Conservation (phyloP, 2,888 invertebrate genomes). For the Meloe dianella region DNA sequence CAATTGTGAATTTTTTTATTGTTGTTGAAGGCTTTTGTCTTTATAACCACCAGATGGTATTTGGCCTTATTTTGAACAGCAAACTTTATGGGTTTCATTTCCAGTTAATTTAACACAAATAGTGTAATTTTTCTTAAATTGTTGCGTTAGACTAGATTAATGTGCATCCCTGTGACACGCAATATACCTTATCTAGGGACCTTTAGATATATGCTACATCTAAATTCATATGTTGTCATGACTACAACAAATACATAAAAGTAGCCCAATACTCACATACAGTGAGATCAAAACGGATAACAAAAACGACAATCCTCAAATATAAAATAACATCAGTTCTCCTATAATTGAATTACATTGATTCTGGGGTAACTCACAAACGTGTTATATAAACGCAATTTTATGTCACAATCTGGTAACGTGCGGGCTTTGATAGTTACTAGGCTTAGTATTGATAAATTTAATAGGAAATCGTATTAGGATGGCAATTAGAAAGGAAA, state of each 20-base stretch:
- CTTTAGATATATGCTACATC: too few species aligned
- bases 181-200: too few species aligned
- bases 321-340: neutral
- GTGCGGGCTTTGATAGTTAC: neutral
- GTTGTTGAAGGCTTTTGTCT: too few species aligned
- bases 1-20: too few species aligned
- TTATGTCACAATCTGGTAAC: neutral
- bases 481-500: neutral
- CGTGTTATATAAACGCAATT: neutral
- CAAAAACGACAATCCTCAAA: neutral
- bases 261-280: too few species aligned
- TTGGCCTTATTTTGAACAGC: too few species aligned
- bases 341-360: neutral
- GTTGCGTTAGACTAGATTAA: too few species aligned
- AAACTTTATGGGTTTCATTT: too few species aligned
- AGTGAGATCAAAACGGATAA: neutral
- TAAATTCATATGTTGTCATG: neutral
- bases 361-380: neutral
- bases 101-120: too few species aligned
- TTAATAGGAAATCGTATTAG: neutral
- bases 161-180: too few species aligned
- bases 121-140: too few species aligned
- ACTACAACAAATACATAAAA: neutral
- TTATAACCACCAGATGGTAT: too few species aligned
- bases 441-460: neutral